Evolutionary conservation across 2,113 vertebrate genomes (phyloP), one percentile per base, ranked within the genome.

Genomic region (Lophochroa leadbeateri): DNA sequence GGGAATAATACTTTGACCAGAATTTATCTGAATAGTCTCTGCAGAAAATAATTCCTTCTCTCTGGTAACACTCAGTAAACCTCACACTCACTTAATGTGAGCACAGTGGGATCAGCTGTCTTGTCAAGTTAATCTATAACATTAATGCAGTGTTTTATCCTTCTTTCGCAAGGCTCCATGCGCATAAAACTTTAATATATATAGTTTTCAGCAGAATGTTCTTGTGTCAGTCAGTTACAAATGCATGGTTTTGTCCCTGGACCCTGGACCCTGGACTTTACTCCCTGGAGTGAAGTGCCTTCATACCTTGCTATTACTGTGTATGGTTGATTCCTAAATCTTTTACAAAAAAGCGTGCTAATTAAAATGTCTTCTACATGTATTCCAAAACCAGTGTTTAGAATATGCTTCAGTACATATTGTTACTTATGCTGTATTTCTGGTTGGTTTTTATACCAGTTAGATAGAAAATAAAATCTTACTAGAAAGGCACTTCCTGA

Each of bases 51-150:
- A 96, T 94, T 88, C 43, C 18, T 95, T 76, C 49, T 88, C 78
- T 61, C 24, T 92, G 64, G 83, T 95, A 94, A 76, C 52, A 77
- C 25, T 76, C 81, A 28, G 81, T 91, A 92, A 96, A 97, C 84
- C 71, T 96, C 61, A 24, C 95, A 71, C 78, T 93, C 94, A 75
- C 77, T 96, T 97, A 93, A 91, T 93, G 92, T 69, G 77, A 97
- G 82, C 94, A 97, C 96, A 97, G 94, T 97, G 96, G 94, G 96
- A 97, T 97, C 92, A 92, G 89, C 94, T 97, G 97, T 97, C 97
- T 97, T 95, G 94, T 97, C 94, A 95, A 97, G 96, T 97, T 95
- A 95, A 95, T 95, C 94, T 96, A 50, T 95, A 95, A 87, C 55
- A 87, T 88, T 94, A 96, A 96, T 94, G 81, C 87, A 61, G 64